Percentiles rank a stretch among this genome's conserved stretches.
Evolutionary conservation across 2,113 vertebrate species (phyloP).

Genomic region (Ptychochromis oligacanthus): DNA sequence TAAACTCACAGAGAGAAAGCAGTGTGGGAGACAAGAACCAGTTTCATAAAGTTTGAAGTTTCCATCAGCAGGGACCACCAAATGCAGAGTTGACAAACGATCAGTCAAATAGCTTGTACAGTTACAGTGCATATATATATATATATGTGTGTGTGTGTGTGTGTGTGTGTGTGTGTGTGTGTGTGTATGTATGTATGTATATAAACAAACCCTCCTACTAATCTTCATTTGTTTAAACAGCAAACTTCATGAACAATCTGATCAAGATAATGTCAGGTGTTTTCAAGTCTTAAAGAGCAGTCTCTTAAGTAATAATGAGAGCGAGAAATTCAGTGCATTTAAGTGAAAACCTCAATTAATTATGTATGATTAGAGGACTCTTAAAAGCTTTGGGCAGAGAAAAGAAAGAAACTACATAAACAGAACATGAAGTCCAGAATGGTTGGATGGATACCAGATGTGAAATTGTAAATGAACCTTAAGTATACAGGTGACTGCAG

Average conservation of each 20-base stretch:
- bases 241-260: constrained; percentile 37
- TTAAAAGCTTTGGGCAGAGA: constrained; percentile 78
- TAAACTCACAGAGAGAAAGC: constrained; percentile 74
- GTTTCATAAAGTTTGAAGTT: constrained; percentile 75
- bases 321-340: constrained; percentile 75
- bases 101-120: constrained; percentile 44
- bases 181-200: no score
- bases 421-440: constrained; percentile 73
- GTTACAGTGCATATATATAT: neutral
- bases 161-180: no score
- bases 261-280: constrained; percentile 36
- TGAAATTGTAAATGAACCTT: constrained; percentile 79
- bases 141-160: no score
- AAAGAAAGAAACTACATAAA: constrained; percentile 77
- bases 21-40: constrained; percentile 77
- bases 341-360: constrained; percentile 80
- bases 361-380: constrained; percentile 82
- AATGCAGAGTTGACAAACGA: constrained; percentile 63
- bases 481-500: constrained; percentile 76
- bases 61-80: constrained; percentile 72
- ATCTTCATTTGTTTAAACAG: constrained; percentile 23
- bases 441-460: constrained; percentile 71
- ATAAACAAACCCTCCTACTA: neutral
- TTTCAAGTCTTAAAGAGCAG: constrained; percentile 60
- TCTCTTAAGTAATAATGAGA: constrained; percentile 80